A percentile compares a stretch with the other conserved stretches of the same genome.
These are phyloP conservation scores for Cylloceria caligata DNA, from an alignment of 2,888 invertebrate species.

Conservation along the genomic window DNA sequence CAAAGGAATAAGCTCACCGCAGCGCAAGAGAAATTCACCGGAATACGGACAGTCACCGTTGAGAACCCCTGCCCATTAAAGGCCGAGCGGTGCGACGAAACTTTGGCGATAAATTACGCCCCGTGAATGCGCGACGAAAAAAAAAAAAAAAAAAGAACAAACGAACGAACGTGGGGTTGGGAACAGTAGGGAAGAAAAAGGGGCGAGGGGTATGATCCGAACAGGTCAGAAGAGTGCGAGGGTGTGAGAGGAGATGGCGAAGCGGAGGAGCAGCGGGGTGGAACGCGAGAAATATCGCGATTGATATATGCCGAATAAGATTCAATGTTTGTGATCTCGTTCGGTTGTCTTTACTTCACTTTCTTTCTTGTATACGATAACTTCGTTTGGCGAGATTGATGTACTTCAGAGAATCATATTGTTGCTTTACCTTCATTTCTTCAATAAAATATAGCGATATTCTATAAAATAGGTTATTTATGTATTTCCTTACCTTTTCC, in stretches of 20 bases:
- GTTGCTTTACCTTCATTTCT: background rate
- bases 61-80: constrained; percentile 72
- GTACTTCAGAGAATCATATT: background rate
- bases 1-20: background rate
- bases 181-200: constrained; percentile 52
- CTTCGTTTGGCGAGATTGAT: background rate
- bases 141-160: constrained; percentile 62
- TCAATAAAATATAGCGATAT: background rate
- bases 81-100: constrained; percentile 70
- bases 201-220: constrained; percentile 46
- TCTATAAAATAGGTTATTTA: background rate
- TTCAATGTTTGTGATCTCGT: constrained; percentile 60
- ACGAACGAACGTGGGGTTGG: constrained; percentile 34
- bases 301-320: constrained; percentile 63
- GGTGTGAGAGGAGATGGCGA: constrained; percentile 26
- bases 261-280: constrained; percentile 44
- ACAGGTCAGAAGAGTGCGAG: constrained; percentile 29
- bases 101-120: constrained; percentile 73
- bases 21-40: constrained; percentile 10
- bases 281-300: constrained; percentile 60
- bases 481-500: background rate
- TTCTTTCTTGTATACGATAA: background rate
- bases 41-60: constrained; percentile 30
- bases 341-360: constrained; percentile 50
- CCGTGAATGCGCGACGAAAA: constrained; percentile 65